A percentile compares a stretch with the other conserved stretches of the same genome.
Conservation (phyloP, 2,888 invertebrate species). For the Acanthosepion lycidas region DNA sequence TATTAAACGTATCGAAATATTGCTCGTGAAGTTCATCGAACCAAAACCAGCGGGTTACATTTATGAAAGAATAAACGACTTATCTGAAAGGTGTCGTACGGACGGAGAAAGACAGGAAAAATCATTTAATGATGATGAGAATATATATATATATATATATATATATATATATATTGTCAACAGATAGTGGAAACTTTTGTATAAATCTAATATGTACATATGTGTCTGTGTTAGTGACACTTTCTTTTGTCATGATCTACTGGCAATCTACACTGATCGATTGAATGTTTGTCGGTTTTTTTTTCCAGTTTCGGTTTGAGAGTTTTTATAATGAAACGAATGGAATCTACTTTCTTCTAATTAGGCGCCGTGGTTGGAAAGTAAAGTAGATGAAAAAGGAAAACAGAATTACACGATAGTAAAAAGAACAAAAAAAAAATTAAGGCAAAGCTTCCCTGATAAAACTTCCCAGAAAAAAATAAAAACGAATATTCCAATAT, state of each 20-base stretch:
- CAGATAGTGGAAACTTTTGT: too few relatives aligned
- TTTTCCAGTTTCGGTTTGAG: neutral
- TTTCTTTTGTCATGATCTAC: neutral
- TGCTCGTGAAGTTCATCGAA: too few relatives aligned
- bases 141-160: too few relatives aligned
- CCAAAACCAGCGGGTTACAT: too few relatives aligned
- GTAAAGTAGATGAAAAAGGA: neutral
- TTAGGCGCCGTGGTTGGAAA: neutral
- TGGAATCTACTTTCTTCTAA: neutral
- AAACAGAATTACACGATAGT: neutral
- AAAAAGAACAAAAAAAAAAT: neutral
- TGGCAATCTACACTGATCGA: neutral
- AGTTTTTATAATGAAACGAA: neutral
- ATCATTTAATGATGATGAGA: too few relatives aligned
- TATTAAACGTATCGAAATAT: too few relatives aligned
- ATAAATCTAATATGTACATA: too few relatives aligned
- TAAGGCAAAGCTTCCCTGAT: neutral
- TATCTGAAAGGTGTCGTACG: too few relatives aligned
- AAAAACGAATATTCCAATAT: neutral
- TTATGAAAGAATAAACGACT: too few relatives aligned
- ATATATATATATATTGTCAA: too few relatives aligned
- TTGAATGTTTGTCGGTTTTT: neutral
- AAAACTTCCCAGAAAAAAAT: neutral
- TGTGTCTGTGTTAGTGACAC: neutral
- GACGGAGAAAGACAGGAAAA: too few relatives aligned